Percentiles rank a stretch among this genome's conserved stretches.
Conservation (phyloP, 2,113 vertebrate genomes). For the Scomber scombrus region DNA sequence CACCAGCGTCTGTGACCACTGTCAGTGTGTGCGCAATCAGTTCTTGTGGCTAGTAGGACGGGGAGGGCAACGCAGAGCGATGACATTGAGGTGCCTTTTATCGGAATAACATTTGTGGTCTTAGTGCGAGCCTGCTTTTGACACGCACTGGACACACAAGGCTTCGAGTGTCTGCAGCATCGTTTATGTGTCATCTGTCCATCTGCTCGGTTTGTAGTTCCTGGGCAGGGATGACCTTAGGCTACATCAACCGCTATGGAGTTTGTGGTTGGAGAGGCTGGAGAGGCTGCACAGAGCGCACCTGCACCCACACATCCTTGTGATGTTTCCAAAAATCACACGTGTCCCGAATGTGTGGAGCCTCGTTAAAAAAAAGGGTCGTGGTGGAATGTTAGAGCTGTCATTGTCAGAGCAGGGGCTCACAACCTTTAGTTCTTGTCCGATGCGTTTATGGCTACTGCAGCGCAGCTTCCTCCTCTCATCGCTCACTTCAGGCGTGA, state of each 20-base stretch:
- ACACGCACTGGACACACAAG: slow-evolving; percentile 25
- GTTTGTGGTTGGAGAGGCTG: slow-evolving; percentile 24
- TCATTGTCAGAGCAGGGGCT: slow-evolving; percentile 5
- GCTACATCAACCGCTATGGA: slow-evolving; percentile 19
- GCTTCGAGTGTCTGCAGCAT: slow-evolving; percentile 23
- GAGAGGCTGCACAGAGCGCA: background rate
- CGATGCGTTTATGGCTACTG: slow-evolving; percentile 32
- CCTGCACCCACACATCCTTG: background rate
- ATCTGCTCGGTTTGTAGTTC: background rate
- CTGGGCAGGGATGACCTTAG: slow-evolving; percentile 44
- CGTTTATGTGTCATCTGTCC: slow-evolving; percentile 13
- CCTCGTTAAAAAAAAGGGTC: background rate
- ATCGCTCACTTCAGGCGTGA: background rate
- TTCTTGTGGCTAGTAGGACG: slow-evolving; percentile 34
- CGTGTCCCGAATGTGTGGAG: background rate
- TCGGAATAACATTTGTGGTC: slow-evolving; percentile 27
- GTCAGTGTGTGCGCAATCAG: slow-evolving; percentile 37
- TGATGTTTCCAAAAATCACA: background rate
- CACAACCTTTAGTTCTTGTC: slow-evolving; percentile 13
- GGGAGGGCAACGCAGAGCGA: slow-evolving; percentile 55
- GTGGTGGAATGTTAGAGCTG: slow-evolving; percentile 7
- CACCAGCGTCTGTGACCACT: slow-evolving; percentile 5
- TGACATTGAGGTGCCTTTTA: slow-evolving; percentile 78
- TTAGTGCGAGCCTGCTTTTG: slow-evolving; percentile 22
- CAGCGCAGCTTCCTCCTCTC: slow-evolving; percentile 48